A percentile compares a stretch with the other conserved stretches of the same genome.
phyloP scores from a whole-genome alignment of 2,888 invertebrate genomes.

The Idaea aversata region DNA sequence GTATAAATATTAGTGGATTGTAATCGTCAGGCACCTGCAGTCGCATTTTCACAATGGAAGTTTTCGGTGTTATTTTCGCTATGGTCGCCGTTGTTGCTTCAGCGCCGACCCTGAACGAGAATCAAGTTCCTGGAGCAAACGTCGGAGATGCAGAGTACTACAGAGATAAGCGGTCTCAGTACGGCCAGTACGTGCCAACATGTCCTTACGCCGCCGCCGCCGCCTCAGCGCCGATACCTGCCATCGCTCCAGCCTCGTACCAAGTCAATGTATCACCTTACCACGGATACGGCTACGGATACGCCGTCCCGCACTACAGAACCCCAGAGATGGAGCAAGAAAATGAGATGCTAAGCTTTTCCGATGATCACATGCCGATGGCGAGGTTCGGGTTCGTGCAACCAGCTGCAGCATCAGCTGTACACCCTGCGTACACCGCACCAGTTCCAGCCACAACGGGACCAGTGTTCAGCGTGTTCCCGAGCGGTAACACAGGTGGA shows the following conservation, averaged over 20 bases:
- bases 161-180: constrained; percentile 45
- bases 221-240: constrained; percentile 36
- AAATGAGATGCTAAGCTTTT: constrained; percentile 51
- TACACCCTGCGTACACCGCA: constrained; percentile 22
- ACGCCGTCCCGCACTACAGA: constrained; percentile 46
- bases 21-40: constrained; percentile 37
- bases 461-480: constrained; percentile 58
- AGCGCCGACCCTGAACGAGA: constrained; percentile 36
- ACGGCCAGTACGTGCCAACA: constrained; percentile 42
- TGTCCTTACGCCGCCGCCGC: constrained; percentile 49
- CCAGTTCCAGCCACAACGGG: constrained; percentile 29
- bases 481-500: constrained; percentile 54
- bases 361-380: constrained; percentile 53
- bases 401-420: constrained; percentile 18
- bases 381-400: constrained; percentile 44
- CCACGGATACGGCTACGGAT: constrained; percentile 35
- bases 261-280: constrained; percentile 29
- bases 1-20: constrained; percentile 59
- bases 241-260: constrained; percentile 28
- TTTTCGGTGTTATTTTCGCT: constrained; percentile 34
- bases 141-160: constrained; percentile 31
- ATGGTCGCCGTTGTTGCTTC: constrained; percentile 35
- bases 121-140: constrained; percentile 20
- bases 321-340: constrained; percentile 39
- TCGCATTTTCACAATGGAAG: constrained; percentile 53